Evolutionary conservation across 2,888 invertebrate genomes (phyloP).

Genomic region (Callinectes sapidus): DNA sequence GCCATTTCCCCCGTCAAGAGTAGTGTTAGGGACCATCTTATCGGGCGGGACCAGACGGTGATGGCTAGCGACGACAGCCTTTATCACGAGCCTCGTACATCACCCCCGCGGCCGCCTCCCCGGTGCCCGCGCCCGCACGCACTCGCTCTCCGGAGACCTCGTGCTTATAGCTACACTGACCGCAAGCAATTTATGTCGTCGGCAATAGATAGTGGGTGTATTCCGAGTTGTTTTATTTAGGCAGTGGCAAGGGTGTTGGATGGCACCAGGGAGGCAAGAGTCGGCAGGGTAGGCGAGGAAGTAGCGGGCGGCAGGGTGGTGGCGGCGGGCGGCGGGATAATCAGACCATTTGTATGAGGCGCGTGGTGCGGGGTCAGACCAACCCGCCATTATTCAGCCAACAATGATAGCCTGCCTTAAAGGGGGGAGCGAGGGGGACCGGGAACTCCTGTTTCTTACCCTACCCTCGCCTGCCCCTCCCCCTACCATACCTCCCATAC

Average conservation of each 20-base stretch:
- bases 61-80: slow-evolving; percentile 41
- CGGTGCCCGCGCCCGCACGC: not conserved
- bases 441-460: slow-evolving; percentile 22
- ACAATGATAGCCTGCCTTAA: slow-evolving; percentile 47
- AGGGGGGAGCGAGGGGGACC: not conserved
- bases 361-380: slow-evolving; percentile 26
- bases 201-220: not conserved
- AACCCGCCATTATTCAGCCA: slow-evolving; percentile 30
- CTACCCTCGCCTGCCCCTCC: not conserved
- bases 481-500: not conserved
- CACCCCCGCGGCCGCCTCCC: not conserved
- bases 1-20: slow-evolving; percentile 23
- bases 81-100: slow-evolving; percentile 31
- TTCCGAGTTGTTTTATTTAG: slow-evolving; percentile 4
- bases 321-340: not conserved
- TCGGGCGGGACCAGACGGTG: slow-evolving; percentile 34
- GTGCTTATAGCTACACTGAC: not conserved
- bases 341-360: slow-evolving; percentile 6
- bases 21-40: slow-evolving; percentile 30
- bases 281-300: not conserved
- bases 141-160: not conserved
- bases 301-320: not conserved
- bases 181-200: slow-evolving; percentile 1
- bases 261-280: not conserved
- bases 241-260: not conserved